Conservation (phyloP, 53 echinoderm and acorn worm genomes). For the Holothuria scabra region DNA sequence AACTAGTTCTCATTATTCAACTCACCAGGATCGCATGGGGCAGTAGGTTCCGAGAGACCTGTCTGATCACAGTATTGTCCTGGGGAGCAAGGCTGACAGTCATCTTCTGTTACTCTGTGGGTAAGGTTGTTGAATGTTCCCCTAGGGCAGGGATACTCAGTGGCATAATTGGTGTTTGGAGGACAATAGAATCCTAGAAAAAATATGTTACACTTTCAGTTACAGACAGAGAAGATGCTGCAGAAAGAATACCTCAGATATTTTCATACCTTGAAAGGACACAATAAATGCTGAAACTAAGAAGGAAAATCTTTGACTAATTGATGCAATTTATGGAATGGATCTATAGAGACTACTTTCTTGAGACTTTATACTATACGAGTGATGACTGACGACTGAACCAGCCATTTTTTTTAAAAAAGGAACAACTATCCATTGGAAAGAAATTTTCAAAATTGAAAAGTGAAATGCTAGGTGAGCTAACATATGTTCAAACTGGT, state of each 20-base stretch:
- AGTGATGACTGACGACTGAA: too few relatives aligned
- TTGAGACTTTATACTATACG: too few relatives aligned
- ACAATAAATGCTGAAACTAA: neutral
- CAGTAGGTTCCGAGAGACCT: constrained; percentile 84
- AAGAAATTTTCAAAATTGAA: too few relatives aligned
- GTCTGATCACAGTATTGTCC: constrained; percentile 92
- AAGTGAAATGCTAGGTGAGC: too few relatives aligned
- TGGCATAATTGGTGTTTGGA: constrained; percentile 76
- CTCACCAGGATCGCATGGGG: constrained; percentile 78
- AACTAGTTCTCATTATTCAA: too few relatives aligned
- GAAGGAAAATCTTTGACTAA: neutral
- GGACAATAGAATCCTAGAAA: constrained; percentile 82
- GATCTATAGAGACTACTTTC: too few relatives aligned
- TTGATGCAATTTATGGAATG: too few relatives aligned
- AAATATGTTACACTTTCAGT: neutral
- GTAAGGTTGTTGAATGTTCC: constrained; percentile 98
- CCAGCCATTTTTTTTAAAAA: too few relatives aligned
- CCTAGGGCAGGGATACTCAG: constrained; percentile 80
- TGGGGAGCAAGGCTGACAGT: constrained; percentile 81
- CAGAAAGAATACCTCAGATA: too few relatives aligned
- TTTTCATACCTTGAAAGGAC: too few relatives aligned
- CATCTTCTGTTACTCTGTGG: constrained; percentile 68
- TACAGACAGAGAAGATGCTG: neutral
- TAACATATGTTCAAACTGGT: too few relatives aligned
- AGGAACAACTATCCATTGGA: too few relatives aligned